These are phyloP conservation scores for Danio aesculapii DNA, from an alignment of 2,797 vertebrate genomes.

Conservation along the genomic window DNA sequence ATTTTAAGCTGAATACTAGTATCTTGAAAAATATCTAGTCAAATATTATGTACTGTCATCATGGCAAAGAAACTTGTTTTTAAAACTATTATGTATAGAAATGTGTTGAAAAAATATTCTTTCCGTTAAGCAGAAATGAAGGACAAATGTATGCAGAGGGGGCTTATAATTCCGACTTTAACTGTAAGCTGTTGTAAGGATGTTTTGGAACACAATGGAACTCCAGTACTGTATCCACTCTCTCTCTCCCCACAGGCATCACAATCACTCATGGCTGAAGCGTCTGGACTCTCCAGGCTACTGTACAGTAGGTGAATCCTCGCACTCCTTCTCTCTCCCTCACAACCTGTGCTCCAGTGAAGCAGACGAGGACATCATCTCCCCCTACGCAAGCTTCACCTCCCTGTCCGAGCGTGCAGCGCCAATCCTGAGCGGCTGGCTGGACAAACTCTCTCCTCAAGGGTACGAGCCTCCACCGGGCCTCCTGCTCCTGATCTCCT, in stretches of 20 bases:
- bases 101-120: too few species aligned
- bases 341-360: constrained; percentile 74
- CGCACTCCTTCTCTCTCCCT: constrained; percentile 72
- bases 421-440: constrained; percentile 90
- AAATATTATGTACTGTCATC: too few species aligned
- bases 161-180: too few species aligned
- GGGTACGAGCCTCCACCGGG: constrained; percentile 78
- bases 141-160: too few species aligned
- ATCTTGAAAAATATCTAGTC: too few species aligned
- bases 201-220: too few species aligned
- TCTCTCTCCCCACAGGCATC: constrained; percentile 59
- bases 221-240: too few species aligned
- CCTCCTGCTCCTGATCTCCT: constrained; percentile 68
- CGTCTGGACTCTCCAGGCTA: constrained; percentile 81
- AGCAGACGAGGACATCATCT: constrained; percentile 90
- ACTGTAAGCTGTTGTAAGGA: too few species aligned
- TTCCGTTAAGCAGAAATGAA: too few species aligned
- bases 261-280: constrained; percentile 66
- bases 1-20: too few species aligned
- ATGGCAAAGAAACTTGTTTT: too few species aligned
- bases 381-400: constrained; percentile 95
- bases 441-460: constrained; percentile 97
- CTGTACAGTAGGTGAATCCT: constrained; percentile 83
- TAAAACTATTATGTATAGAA: too few species aligned
- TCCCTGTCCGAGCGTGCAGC: constrained; percentile 82